These are phyloP conservation scores for Eudasyphora cyanicolor DNA, from an alignment of 2,888 invertebrate genomes.

Conservation along the genomic window DNA sequence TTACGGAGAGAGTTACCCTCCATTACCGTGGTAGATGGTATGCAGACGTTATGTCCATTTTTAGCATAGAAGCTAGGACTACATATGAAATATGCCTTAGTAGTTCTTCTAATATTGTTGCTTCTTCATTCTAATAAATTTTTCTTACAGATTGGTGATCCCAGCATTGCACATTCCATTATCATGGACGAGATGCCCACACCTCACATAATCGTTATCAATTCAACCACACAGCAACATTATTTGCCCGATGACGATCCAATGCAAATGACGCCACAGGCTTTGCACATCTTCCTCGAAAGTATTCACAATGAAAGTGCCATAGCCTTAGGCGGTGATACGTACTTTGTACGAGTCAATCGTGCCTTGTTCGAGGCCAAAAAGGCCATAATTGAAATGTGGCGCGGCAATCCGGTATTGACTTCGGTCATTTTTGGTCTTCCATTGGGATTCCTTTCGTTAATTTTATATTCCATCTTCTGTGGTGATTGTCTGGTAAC, in stretches of 20 bases:
- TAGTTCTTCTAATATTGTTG: too few relatives aligned
- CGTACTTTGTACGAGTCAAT: constrained; percentile 87
- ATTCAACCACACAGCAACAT: constrained; percentile 95
- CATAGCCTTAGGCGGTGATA: constrained; percentile 92
- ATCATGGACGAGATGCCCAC: constrained; percentile 92
- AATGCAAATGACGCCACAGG: constrained; percentile 88
- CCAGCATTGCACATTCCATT: constrained; percentile 95
- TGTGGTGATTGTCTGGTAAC: constrained; percentile 97
- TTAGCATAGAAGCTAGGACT: too few relatives aligned
- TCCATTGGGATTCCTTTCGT: constrained; percentile 94
- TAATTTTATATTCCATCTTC: constrained; percentile 97
- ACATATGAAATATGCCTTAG: too few relatives aligned
- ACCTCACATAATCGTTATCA: constrained; percentile 93
- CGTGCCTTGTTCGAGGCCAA: constrained; percentile 92
- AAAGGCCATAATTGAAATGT: constrained; percentile 90
- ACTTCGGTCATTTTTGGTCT: constrained; percentile 96
- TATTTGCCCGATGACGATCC: constrained; percentile 94
- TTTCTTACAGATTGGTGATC: constrained; percentile 84
- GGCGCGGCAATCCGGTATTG: constrained; percentile 95
- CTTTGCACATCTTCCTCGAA: constrained; percentile 78
- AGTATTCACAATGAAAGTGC: constrained; percentile 87
- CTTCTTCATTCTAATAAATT: too few relatives aligned
- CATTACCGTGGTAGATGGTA: too few relatives aligned
- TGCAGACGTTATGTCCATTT: too few relatives aligned
- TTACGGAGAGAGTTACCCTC: too few relatives aligned